A percentile compares a stretch with the other conserved stretches of the same genome.
Evolutionary conservation across 2,888 invertebrate species (phyloP).

Genomic region (Melinaea marsaeus): DNA sequence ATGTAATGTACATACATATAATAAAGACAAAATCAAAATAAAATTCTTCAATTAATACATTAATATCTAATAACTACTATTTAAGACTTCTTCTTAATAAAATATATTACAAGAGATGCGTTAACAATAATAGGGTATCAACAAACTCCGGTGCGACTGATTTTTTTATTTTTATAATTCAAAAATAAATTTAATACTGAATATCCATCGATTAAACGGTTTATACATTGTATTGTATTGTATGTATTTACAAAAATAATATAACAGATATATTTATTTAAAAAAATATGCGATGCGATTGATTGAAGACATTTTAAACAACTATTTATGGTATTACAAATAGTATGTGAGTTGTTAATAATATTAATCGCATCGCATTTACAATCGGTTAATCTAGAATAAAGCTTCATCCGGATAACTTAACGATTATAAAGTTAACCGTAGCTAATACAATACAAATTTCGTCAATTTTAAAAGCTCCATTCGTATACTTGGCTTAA

Average conservation of each 20-base stretch:
- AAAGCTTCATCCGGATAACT: slow-evolving; percentile 71
- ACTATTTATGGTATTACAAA: neutral
- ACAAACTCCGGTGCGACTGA: slow-evolving; percentile 54
- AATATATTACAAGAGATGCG: slow-evolving; percentile 75
- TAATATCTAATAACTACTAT: slow-evolving; percentile 75
- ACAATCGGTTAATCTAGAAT: slow-evolving; percentile 64
- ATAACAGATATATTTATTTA: slow-evolving; percentile 51
- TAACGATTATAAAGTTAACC: slow-evolving; percentile 54
- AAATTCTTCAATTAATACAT: slow-evolving; percentile 76
- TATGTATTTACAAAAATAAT: slow-evolving; percentile 71
- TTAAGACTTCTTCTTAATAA: slow-evolving; percentile 77
- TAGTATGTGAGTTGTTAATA: neutral
- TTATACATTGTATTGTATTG: slow-evolving; percentile 57
- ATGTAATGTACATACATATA: slow-evolving; percentile 74
- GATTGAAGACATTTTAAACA: slow-evolving; percentile 24
- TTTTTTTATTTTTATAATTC: slow-evolving; percentile 36
- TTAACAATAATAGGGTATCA: slow-evolving; percentile 68
- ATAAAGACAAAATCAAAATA: slow-evolving; percentile 77
- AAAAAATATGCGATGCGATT: slow-evolving; percentile 49
- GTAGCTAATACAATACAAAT: slow-evolving; percentile 64
- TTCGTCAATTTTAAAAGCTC: slow-evolving; percentile 60
- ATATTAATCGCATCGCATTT: slow-evolving; percentile 38
- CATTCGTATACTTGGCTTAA: slow-evolving; percentile 85
- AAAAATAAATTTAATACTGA: slow-evolving; percentile 64
- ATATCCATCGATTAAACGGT: slow-evolving; percentile 50